A percentile compares a stretch with the other conserved stretches of the same genome.
These are phyloP conservation scores for Hirtodrosophila alboralis DNA, from an alignment of 2,888 invertebrate genomes.

Conservation along the genomic window DNA sequence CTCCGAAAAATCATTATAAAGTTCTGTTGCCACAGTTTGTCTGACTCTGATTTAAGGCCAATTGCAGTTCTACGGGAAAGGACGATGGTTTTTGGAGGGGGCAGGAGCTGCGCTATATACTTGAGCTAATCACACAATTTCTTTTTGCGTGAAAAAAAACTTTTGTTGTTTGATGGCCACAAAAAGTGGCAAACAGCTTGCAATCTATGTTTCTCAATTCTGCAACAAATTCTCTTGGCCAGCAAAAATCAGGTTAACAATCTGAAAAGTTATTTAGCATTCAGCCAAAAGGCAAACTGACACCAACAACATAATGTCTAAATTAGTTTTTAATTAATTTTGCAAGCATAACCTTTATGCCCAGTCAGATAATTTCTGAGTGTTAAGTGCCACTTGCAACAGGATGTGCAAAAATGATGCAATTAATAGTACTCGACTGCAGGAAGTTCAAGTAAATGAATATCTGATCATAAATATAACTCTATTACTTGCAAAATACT, in stretches of 20 bases:
- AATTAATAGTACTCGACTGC: constrained; percentile 4
- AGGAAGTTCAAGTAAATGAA: too few relatives aligned
- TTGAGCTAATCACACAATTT: constrained; percentile 54
- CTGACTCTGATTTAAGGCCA: constrained; percentile 49
- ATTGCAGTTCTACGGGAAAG: constrained; percentile 15
- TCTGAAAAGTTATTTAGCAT: constrained; percentile 19
- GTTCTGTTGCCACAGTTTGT: constrained; percentile 35
- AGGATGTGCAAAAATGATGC: constrained; percentile 10
- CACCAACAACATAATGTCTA: constrained; percentile 38
- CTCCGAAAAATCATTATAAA: constrained; percentile 44
- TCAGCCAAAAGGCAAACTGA: constrained; percentile 29
- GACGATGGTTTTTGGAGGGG: not conserved
- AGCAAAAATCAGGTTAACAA: constrained; percentile 40
- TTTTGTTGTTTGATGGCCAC: constrained; percentile 27
- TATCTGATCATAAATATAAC: not conserved
- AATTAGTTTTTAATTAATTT: constrained; percentile 63
- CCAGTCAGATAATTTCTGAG: constrained; percentile 2
- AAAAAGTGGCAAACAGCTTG: constrained; percentile 33
- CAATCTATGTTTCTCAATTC: constrained; percentile 4
- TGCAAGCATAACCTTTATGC: constrained; percentile 25
- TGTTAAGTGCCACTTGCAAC: constrained; percentile 4
- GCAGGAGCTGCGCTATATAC: constrained; percentile 5
- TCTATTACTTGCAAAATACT: too few relatives aligned
- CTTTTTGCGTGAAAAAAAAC: constrained; percentile 26
- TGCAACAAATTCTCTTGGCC: constrained; percentile 6